phyloP scores from a whole-genome alignment of 1,140 invertebrate genomes.

The Geopemphigus sp. region DNA sequence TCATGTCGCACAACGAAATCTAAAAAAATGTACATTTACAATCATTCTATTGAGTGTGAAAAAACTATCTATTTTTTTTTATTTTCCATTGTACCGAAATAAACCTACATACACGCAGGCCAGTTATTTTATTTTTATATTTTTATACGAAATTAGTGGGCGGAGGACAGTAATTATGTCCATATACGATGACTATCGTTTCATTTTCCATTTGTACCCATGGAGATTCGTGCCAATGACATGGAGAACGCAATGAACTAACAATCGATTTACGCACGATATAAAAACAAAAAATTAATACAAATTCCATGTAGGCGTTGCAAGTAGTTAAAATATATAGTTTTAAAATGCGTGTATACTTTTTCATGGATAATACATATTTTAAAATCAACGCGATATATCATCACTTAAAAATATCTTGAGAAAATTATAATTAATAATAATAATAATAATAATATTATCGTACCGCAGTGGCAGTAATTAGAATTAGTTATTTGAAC shows the following conservation, averaged over 20 bases:
- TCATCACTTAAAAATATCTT: too few species aligned
- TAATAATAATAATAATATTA: too few species aligned
- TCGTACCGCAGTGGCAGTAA: too few species aligned
- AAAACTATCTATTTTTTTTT: background rate
- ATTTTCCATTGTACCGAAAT: background rate
- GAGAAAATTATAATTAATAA: too few species aligned
- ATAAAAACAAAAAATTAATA: background rate
- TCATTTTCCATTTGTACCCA: slow-evolving; percentile 10
- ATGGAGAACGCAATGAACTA: background rate
- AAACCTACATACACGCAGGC: background rate
- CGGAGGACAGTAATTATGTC: background rate
- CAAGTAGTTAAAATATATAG: background rate
- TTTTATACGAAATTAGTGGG: background rate
- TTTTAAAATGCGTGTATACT: background rate
- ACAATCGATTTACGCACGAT: background rate
- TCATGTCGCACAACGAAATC: background rate
- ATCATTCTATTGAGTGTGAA: background rate
- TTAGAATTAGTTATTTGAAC: too few species aligned
- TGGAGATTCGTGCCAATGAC: slow-evolving; percentile 1
- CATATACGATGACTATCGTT: slow-evolving; percentile 5
- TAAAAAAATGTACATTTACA: background rate
- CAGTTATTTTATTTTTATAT: background rate
- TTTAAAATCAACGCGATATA: too few species aligned
- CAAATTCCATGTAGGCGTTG: background rate
- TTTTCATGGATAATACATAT: background rate